Percentiles rank a stretch among this genome's conserved stretches.
Conservation (phyloP, 2,888 invertebrate species). For the Eucera pruinosa region DNA sequence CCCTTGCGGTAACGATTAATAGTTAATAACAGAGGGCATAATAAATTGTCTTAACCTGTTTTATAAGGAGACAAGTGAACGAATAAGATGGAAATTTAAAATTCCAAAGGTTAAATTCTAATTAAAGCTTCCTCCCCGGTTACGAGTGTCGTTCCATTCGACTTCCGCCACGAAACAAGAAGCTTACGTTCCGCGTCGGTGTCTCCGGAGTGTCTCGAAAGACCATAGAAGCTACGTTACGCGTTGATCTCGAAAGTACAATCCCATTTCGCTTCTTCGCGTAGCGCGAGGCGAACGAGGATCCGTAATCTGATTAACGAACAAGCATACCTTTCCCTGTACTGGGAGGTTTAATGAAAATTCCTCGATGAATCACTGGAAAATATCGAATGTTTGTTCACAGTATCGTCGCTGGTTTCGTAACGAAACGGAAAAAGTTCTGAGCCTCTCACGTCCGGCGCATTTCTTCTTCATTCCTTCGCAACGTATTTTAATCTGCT, state of each 20-base stretch:
- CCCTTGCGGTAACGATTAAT: no score
- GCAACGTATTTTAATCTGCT: no score
- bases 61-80: no score
- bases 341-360: slow-evolving; percentile 3
- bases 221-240: neutral
- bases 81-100: neutral
- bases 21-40: no score
- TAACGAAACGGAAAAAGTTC: neutral
- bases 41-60: no score
- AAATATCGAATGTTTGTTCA: neutral
- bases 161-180: neutral
- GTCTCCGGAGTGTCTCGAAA: neutral
- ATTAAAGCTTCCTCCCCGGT: neutral
- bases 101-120: neutral
- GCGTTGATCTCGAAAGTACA: neutral
- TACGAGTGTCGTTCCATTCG: neutral
- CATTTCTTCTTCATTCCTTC: no score
- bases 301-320: slow-evolving; percentile 22
- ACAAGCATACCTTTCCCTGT: neutral
- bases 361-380: neutral
- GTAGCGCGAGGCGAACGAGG: neutral
- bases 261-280: slow-evolving; percentile 2
- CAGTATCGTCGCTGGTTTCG: neutral
- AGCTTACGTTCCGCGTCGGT: neutral
- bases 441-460: neutral